Percentiles rank a stretch among this genome's conserved stretches.
Evolutionary conservation across 2,888 invertebrate genomes (phyloP).

Genomic region (Zootermopsis nevadensis): DNA sequence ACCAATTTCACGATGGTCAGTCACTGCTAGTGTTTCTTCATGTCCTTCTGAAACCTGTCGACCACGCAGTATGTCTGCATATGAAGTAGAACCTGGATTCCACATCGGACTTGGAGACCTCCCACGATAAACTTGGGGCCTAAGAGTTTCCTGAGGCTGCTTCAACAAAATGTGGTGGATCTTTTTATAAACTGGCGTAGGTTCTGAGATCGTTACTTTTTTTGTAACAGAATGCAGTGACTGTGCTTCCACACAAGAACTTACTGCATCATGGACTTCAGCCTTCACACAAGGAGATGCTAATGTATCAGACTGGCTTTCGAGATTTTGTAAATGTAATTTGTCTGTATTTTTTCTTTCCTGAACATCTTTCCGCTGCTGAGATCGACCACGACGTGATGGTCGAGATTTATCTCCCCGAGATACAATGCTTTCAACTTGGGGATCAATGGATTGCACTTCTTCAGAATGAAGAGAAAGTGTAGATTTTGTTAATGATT

Average conservation of each 20-base stretch:
- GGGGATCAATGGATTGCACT: not conserved
- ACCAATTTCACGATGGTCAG: not conserved
- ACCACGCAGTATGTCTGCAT: slow-evolving; percentile 83
- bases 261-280: not conserved
- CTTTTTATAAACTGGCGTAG: slow-evolving; percentile 32
- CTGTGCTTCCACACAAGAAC: not conserved
- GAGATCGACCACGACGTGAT: slow-evolving; percentile 67
- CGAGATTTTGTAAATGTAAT: slow-evolving; percentile 9
- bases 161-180: slow-evolving; percentile 46
- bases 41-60: slow-evolving; percentile 30
- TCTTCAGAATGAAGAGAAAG: not conserved
- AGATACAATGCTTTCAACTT: slow-evolving; percentile 61
- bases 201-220: slow-evolving; percentile 42
- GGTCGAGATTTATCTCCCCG: slow-evolving; percentile 61
- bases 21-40: not conserved
- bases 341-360: slow-evolving; percentile 43
- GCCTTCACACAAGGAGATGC: not conserved
- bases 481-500: not conserved
- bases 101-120: slow-evolving; percentile 79
- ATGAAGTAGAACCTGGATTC: slow-evolving; percentile 79
- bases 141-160: slow-evolving; percentile 53
- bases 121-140: slow-evolving; percentile 60
- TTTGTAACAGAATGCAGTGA: slow-evolving; percentile 24
- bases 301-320: not conserved
- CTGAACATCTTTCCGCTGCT: slow-evolving; percentile 59